Conservation (phyloP, 2,888 invertebrate species). For the Leptinotarsa tumamoca region DNA sequence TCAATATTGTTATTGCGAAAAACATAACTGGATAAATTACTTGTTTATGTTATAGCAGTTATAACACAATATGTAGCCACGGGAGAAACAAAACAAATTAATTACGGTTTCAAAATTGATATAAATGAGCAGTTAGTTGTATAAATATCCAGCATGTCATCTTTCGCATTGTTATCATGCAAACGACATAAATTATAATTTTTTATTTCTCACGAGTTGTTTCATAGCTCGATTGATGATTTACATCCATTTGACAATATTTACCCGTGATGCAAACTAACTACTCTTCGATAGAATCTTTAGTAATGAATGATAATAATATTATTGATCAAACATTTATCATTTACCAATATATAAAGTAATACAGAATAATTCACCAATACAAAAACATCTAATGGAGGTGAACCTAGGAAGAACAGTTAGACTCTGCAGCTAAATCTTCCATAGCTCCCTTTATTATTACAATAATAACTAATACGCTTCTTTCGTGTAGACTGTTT, state of each 20-base stretch:
- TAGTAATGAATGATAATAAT: no score
- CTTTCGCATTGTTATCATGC: neutral
- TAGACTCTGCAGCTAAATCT: no score
- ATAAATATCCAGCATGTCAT: neutral
- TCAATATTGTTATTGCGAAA: neutral
- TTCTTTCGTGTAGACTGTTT: no score
- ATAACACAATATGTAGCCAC: neutral
- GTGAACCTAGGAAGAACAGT: no score
- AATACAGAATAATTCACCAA: no score
- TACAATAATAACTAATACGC: no score
- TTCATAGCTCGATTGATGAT: neutral
- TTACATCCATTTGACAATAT: neutral
- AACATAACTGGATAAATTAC: neutral
- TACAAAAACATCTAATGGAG: no score
- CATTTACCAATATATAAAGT: no score
- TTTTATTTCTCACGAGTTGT: neutral
- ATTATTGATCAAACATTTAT: no score
- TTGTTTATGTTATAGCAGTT: constrained; percentile 1
- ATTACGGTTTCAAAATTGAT: neutral
- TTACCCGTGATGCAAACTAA: no score
- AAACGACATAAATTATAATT: neutral
- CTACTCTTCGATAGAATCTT: no score
- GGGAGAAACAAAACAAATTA: neutral
- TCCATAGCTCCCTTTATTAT: no score
- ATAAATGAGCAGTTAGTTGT: neutral